These are phyloP conservation scores for Augiades crinisus DNA, from an alignment of 2,888 invertebrate species.

Conservation along the genomic window DNA sequence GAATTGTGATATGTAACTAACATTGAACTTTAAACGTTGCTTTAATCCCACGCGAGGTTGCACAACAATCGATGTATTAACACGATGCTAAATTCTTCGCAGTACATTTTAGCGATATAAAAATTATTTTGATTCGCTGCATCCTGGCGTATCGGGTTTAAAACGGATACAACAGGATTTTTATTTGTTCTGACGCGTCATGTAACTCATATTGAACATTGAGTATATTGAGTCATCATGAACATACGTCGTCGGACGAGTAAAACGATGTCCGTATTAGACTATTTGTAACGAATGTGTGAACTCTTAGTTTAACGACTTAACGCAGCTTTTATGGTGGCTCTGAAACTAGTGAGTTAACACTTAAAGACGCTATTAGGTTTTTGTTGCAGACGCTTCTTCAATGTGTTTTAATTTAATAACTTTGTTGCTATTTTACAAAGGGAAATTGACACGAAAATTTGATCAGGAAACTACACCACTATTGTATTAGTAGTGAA, in stretches of 20 bases:
- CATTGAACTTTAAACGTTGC: too few relatives aligned
- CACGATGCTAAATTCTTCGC: background rate
- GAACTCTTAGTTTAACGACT: constrained; percentile 11
- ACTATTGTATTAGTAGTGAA: too few relatives aligned
- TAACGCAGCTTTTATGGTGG: constrained; percentile 1
- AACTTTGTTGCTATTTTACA: background rate
- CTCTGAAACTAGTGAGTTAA: constrained; percentile 4
- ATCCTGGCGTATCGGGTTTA: constrained; percentile 23
- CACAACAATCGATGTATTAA: too few relatives aligned
- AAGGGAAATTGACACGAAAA: too few relatives aligned
- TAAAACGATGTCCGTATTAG: constrained; percentile 5
- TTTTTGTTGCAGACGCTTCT: background rate
- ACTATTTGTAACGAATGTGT: constrained; percentile 14
- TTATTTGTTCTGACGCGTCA: constrained; percentile 19
- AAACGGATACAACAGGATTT: constrained; percentile 21
- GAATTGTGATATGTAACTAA: too few relatives aligned
- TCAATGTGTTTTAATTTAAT: background rate
- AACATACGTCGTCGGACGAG: constrained; percentile 11
- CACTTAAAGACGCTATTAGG: background rate
- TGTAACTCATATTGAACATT: constrained; percentile 17
- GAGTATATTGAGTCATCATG: constrained; percentile 24
- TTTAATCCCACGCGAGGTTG: too few relatives aligned
- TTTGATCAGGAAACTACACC: too few relatives aligned
- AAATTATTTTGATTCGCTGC: constrained; percentile 18
- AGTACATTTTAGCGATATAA: constrained; percentile 10